These are phyloP conservation scores for Drosophila simulans DNA, from an alignment of 1,140 invertebrate species.

Conservation along the genomic window DNA sequence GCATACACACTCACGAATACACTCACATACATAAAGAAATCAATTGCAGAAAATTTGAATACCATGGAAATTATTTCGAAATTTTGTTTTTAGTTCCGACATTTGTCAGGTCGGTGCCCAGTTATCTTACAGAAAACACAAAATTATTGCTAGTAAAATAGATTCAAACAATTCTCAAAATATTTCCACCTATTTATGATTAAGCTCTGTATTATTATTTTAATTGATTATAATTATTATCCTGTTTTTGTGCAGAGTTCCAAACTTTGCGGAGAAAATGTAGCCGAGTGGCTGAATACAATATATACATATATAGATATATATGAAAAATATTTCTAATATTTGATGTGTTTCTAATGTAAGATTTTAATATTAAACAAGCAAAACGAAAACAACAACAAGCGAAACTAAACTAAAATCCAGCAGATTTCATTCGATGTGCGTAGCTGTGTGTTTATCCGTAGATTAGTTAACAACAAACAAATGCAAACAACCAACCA, in stretches of 20 bases:
- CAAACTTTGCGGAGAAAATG: slow-evolving; percentile 55
- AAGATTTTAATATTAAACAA: slow-evolving; percentile 76
- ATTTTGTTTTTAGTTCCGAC: slow-evolving; percentile 23
- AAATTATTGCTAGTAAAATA: slow-evolving; percentile 35
- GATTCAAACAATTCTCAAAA: slow-evolving; percentile 50
- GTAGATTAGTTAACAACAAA: slow-evolving; percentile 57
- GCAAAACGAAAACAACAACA: slow-evolving; percentile 42
- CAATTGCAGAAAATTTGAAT: slow-evolving; percentile 9
- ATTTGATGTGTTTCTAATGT: slow-evolving; percentile 76
- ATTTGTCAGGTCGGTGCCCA: slow-evolving; percentile 5
- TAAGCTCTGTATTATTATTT: slow-evolving; percentile 63
- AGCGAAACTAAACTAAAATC: slow-evolving; percentile 41
- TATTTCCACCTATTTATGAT: slow-evolving; percentile 56
- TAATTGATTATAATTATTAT: slow-evolving; percentile 40
- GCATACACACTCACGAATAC: slow-evolving; percentile 46
- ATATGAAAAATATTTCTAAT: slow-evolving; percentile 74
- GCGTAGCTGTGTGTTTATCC: slow-evolving; percentile 52
- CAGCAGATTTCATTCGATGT: slow-evolving; percentile 52
- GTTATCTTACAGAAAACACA: slow-evolving; percentile 12
- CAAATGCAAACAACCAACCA: slow-evolving; percentile 17
- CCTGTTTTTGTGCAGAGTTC: slow-evolving; percentile 55
- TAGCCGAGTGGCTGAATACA: slow-evolving; percentile 31
- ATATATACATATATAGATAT: slow-evolving; percentile 56
- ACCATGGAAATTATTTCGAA: slow-evolving; percentile 24
- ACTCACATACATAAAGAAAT: slow-evolving; percentile 22